phyloP scores from a whole-genome alignment of 1,140 invertebrate genomes.

The Lasaia peninsularis region DNA sequence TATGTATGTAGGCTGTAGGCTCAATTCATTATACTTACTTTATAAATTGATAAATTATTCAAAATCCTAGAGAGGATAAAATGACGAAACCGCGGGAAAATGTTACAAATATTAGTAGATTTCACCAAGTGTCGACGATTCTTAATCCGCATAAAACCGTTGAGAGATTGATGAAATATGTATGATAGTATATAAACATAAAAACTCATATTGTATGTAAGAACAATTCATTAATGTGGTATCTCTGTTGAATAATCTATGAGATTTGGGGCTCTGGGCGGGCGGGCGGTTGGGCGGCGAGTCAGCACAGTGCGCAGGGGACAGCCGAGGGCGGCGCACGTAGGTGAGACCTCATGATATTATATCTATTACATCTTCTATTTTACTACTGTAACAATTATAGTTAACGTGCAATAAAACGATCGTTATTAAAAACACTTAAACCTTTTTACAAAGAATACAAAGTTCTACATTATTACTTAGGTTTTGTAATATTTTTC shows the following conservation, averaged over 20 bases:
- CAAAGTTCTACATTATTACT: too few relatives aligned
- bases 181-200: neutral
- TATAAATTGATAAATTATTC: too few relatives aligned
- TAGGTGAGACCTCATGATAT: slow-evolving; percentile 36
- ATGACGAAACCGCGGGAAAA: too few relatives aligned
- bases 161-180: neutral
- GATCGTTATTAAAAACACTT: too few relatives aligned
- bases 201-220: slow-evolving; percentile 1
- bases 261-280: slow-evolving; percentile 25
- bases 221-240: slow-evolving; percentile 8
- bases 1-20: too few relatives aligned
- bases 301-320: slow-evolving; percentile 46
- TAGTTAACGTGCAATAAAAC: neutral
- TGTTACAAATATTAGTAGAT: too few relatives aligned
- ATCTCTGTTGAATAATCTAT: slow-evolving; percentile 20
- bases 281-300: slow-evolving; percentile 28
- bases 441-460: too few relatives aligned
- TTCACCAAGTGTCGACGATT: too few relatives aligned
- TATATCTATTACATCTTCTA: neutral
- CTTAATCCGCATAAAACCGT: too few relatives aligned
- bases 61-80: too few relatives aligned
- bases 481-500: too few relatives aligned
- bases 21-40: too few relatives aligned
- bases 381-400: neutral
- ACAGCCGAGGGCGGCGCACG: slow-evolving; percentile 37